Evolutionary conservation across 30 jellyfish, hydroid and myxozoan species (phyloP), one percentile per base, ranked within the genome.

Genomic region (Pseudorhiza aurosa): DNA sequence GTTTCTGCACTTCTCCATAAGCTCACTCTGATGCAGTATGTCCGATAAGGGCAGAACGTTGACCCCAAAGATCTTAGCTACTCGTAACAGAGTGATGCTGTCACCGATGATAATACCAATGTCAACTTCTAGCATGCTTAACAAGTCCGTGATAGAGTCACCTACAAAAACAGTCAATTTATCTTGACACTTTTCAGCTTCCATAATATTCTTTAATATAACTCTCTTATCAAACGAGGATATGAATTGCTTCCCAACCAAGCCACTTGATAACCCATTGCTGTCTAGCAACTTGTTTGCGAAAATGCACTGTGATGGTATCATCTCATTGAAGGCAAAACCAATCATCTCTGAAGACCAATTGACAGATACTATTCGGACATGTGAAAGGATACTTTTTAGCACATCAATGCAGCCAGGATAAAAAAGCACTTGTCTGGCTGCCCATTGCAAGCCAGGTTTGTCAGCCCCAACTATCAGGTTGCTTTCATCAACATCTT

Each of bases 321-420:
- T 72, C 37, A 63, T 39, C 33, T 62, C 81, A 46, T 72, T 55
- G 35, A 85, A 72, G n/a, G 77, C 11, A 51, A 58, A 62, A 36
- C 58, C 55, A 2, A 85, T 85, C 68, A 85, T 39, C 72, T 85
- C 88, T 7, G 83, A 30, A 2, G 95, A 85, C 95, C 95, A 85
- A 79, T 72, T 85, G 11, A 85, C 85, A 30, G 95, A 85, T 1
- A 85, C 95, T 14, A 85, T 76, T 37, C 86, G 83, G 14, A 85
- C 87, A 25, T 37, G 32, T 43, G 88, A 47, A n/a, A 62, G 24
- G 0, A 49, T 32, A 0, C 72, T 32, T 47, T 59, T 59, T 50
- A 85, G 42, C 26, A 72, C 67, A 59, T 85, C 84, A n/a, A 35
- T 27, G 51, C 95, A 72, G 44, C 85, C 78, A 6, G 83, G 87